Evolutionary conservation across 2,888 invertebrate species (phyloP).

Genomic region (Abrostola tripartita): DNA sequence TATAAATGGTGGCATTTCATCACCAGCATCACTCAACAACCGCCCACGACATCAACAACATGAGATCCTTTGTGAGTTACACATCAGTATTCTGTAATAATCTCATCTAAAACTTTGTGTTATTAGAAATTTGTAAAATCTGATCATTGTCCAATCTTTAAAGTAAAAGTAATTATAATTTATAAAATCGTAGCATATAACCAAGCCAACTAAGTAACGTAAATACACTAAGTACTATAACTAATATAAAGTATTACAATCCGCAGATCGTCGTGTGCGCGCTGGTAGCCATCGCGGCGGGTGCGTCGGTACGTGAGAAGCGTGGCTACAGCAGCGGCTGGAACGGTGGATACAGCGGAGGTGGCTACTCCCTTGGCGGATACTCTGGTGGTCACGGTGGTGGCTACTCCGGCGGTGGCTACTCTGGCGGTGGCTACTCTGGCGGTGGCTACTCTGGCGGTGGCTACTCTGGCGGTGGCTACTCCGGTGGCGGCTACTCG

Average conservation of each 20-base stretch:
- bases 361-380: constrained; percentile 13
- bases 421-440: constrained; percentile 8
- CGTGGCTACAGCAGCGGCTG: constrained; percentile 35
- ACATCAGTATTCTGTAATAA: neutral
- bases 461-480: neutral
- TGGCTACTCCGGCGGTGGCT: constrained; percentile 1
- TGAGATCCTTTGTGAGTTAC: constrained; percentile 51
- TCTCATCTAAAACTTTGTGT: no score
- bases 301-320: constrained; percentile 47
- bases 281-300: constrained; percentile 39
- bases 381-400: neutral
- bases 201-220: neutral
- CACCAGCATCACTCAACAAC: constrained; percentile 25
- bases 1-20: constrained; percentile 7
- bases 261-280: constrained; percentile 39
- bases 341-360: constrained; percentile 14
- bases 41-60: constrained; percentile 26
- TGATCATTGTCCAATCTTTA: neutral
- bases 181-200: no score
- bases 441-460: constrained; percentile 8
- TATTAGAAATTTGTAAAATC: neutral
- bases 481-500: constrained; percentile 4
- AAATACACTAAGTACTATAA: neutral
- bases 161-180: no score
- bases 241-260: neutral